Evolutionary conservation across 2,113 vertebrate species (phyloP).

Genomic region (Erythrolamprus reginae): DNA sequence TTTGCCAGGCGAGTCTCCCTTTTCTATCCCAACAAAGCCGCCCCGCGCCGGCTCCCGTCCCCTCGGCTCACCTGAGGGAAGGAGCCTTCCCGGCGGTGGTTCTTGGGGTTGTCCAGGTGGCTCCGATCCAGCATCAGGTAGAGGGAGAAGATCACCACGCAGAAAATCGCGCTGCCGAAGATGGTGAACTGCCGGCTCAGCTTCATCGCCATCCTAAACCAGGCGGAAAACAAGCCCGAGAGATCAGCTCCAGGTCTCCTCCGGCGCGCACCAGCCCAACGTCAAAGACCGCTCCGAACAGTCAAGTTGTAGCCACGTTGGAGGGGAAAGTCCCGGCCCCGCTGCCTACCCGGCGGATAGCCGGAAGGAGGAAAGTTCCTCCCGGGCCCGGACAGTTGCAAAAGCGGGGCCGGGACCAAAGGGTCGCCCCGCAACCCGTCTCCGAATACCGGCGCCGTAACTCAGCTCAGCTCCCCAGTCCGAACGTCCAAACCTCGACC

Average conservation of each 20-base stretch:
- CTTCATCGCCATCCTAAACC: slow-evolving; percentile 66
- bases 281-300: neutral
- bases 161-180: slow-evolving; percentile 81
- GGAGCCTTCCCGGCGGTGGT: slow-evolving; percentile 61
- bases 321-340: neutral
- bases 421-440: neutral
- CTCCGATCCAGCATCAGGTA: slow-evolving; percentile 83
- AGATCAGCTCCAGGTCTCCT: neutral
- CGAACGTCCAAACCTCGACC: neutral
- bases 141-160: slow-evolving; percentile 79
- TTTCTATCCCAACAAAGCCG: too few relatives aligned
- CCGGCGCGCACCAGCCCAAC: neutral
- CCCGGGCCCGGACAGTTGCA: neutral
- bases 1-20: neutral
- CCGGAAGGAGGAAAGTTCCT: neutral
- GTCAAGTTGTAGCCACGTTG: neutral
- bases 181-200: slow-evolving; percentile 81
- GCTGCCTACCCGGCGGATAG: neutral
- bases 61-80: slow-evolving; percentile 67
- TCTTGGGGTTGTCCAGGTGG: slow-evolving; percentile 73
- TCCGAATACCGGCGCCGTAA: neutral
- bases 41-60: slow-evolving; percentile 15
- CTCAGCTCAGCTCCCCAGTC: neutral
- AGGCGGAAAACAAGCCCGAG: neutral
- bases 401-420: neutral